Conservation (phyloP, 2,797 vertebrate species). For the Scolopax rusticola region DNA sequence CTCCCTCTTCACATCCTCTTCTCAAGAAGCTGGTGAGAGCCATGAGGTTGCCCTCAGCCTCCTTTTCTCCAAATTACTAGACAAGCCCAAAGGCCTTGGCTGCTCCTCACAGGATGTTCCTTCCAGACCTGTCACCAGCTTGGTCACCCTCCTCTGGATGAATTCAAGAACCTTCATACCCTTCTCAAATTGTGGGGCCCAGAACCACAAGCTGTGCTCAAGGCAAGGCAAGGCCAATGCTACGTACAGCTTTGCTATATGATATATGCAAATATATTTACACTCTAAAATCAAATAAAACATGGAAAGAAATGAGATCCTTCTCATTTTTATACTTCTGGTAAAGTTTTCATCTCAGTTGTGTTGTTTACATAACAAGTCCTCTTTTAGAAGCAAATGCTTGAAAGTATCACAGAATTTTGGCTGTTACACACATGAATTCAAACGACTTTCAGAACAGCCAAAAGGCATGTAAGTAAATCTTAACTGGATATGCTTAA, state of each 20-base stretch:
- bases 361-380: neutral
- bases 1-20: neutral
- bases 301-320: neutral
- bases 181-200: neutral
- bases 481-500: neutral
- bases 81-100: neutral
- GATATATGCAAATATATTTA: neutral
- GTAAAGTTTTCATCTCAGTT: neutral
- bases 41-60: neutral
- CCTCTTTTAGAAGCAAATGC: neutral
- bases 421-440: neutral
- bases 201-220: neutral
- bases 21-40: neutral
- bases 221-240: neutral
- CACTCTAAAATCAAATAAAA: neutral
- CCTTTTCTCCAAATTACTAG: neutral
- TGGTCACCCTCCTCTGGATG: neutral
- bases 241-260: neutral
- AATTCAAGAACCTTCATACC: neutral
- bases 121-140: neutral
- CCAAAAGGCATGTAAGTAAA: neutral
- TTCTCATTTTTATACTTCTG: neutral
- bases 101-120: rapidly evolving
- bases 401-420: neutral
- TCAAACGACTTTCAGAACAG: neutral